Conservation (phyloP, 2,113 vertebrate species). For the Herpetotheres cachinnans region DNA sequence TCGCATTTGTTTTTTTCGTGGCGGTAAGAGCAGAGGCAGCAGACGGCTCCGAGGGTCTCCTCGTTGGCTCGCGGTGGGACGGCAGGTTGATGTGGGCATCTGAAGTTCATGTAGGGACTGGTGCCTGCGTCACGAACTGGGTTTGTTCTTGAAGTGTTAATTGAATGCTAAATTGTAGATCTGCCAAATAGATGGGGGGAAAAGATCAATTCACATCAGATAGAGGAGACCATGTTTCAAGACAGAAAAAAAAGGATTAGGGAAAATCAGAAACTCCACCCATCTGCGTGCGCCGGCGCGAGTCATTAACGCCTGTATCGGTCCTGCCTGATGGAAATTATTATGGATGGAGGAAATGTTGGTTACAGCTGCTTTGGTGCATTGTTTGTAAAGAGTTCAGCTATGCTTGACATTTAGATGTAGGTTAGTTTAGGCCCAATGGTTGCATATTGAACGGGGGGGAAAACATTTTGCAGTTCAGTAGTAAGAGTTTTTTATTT, state of each 20-base stretch:
- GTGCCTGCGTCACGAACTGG: background rate
- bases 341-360: background rate
- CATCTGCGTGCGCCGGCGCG: background rate
- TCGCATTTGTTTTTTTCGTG: background rate
- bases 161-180: background rate
- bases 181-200: background rate
- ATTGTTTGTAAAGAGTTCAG: background rate
- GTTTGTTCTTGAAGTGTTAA: background rate
- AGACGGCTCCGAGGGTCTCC: background rate
- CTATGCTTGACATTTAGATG: accelerated
- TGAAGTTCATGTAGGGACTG: background rate
- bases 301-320: background rate
- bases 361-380: background rate
- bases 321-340: background rate
- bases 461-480: background rate
- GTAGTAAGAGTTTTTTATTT: background rate
- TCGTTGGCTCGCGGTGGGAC: background rate
- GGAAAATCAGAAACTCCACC: background rate
- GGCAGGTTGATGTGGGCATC: background rate
- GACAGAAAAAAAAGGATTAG: background rate
- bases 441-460: background rate
- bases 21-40: background rate
- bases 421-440: background rate
- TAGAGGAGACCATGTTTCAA: background rate
- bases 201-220: background rate